phyloP scores from a whole-genome alignment of 2,888 invertebrate species.

The Cosmia pyralina region DNA sequence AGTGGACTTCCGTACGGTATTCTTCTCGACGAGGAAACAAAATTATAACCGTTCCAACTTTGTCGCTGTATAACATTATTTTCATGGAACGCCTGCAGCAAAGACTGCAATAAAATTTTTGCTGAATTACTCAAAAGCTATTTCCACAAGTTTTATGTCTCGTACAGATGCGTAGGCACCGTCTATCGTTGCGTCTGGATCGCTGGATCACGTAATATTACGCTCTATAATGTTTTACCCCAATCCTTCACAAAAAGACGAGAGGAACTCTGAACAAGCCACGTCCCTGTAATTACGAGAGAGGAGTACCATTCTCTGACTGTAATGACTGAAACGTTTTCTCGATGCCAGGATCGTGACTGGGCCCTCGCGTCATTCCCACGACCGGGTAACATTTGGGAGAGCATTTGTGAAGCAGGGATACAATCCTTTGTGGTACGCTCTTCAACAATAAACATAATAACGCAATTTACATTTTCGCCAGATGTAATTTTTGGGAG shows the following conservation, averaged over 20 bases:
- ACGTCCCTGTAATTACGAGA: conserved; percentile 69
- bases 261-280: conserved; percentile 48
- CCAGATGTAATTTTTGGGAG: conserved; percentile 65
- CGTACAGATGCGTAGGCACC: conserved; percentile 66
- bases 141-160: conserved; percentile 62
- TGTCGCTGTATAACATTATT: background rate
- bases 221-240: conserved; percentile 55
- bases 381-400: conserved; percentile 74
- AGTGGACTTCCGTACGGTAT: background rate
- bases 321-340: conserved; percentile 78
- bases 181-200: conserved; percentile 68
- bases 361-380: conserved; percentile 72
- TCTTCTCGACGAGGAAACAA: background rate
- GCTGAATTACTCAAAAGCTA: conserved; percentile 41
- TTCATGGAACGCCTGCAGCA: background rate
- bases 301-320: conserved; percentile 67
- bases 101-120: conserved; percentile 27
- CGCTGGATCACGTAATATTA: conserved; percentile 52
- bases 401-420: conserved; percentile 69
- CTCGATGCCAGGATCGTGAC: conserved; percentile 75
- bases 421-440: conserved; percentile 64
- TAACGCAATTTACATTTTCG: conserved; percentile 68
- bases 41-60: background rate
- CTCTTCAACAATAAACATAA: conserved; percentile 68
- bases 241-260: conserved; percentile 45